Percentiles rank a stretch among this genome's conserved stretches.
Conservation (phyloP, 2,888 invertebrate species). For the Callyntrura guangdongensis region DNA sequence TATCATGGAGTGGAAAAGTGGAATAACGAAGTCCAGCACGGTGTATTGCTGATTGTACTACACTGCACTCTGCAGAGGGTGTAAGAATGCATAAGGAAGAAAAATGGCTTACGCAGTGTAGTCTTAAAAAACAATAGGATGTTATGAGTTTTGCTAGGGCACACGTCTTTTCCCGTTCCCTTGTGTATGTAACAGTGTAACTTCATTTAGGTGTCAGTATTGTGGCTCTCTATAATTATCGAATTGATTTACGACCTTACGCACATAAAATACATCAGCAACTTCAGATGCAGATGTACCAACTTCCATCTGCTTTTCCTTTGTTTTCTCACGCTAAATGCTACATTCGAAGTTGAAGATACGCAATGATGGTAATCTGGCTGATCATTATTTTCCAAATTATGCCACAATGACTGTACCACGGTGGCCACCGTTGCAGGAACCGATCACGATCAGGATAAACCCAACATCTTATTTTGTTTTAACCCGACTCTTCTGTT, state of each 20-base stretch:
- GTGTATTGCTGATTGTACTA: too few relatives aligned
- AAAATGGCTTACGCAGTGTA: too few relatives aligned
- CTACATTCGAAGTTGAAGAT: not conserved
- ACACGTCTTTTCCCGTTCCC: not conserved
- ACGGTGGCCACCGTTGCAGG: not conserved
- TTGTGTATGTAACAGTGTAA: not conserved
- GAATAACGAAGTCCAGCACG: too few relatives aligned
- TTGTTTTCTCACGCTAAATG: not conserved
- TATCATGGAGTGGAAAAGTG: too few relatives aligned
- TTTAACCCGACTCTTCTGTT: not conserved
- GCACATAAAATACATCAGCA: constrained; percentile 41
- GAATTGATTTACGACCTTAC: constrained; percentile 69
- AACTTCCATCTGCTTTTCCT: constrained; percentile 2
- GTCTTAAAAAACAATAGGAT: too few relatives aligned
- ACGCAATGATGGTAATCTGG: not conserved
- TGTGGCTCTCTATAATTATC: constrained; percentile 66
- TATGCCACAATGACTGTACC: constrained; percentile 33
- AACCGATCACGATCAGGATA: constrained; percentile 26
- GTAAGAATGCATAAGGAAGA: too few relatives aligned
- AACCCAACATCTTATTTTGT: not conserved
- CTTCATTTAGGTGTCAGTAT: constrained; percentile 33
- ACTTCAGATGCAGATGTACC: constrained; percentile 15
- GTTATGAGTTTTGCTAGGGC: too few relatives aligned
- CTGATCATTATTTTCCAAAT: constrained; percentile 37
- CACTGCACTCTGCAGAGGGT: too few relatives aligned